Evolutionary conservation across 2,888 invertebrate genomes (phyloP).

Genomic region (Cordilura impudica): DNA sequence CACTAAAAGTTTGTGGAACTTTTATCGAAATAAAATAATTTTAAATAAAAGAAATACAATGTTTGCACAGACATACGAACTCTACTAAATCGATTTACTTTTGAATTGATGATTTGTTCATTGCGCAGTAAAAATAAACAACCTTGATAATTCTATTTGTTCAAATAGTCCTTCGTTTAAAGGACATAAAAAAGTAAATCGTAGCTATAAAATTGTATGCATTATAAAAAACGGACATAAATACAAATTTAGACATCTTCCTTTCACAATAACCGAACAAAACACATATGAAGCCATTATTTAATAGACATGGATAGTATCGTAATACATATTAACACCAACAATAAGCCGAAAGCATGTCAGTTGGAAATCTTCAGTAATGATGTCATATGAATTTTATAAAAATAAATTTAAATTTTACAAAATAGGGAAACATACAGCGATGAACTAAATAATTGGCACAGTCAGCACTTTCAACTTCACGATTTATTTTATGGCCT

Average conservation of each 20-base stretch:
- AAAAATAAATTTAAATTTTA: too few relatives aligned
- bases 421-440: too few relatives aligned
- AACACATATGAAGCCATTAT: background rate
- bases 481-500: too few relatives aligned
- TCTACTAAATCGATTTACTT: background rate
- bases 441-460: too few relatives aligned
- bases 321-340: background rate
- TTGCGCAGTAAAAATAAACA: background rate
- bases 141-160: background rate
- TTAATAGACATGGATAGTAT: background rate
- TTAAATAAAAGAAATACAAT: too few relatives aligned
- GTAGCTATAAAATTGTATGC: conserved; percentile 3
- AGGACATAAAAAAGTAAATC: conserved; percentile 10
- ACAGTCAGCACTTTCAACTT: too few relatives aligned
- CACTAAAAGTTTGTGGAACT: too few relatives aligned
- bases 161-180: conserved; percentile 13
- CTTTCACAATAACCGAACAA: background rate
- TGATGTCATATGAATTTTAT: too few relatives aligned
- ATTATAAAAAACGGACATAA: conserved; percentile 2
- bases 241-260: background rate
- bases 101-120: background rate
- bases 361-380: background rate
- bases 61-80: too few relatives aligned
- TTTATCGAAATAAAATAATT: too few relatives aligned
- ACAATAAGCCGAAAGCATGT: background rate